Percentiles rank a stretch among this genome's conserved stretches.
Conservation (phyloP, 2,113 vertebrate genomes). For the Isichthys henryi region DNA sequence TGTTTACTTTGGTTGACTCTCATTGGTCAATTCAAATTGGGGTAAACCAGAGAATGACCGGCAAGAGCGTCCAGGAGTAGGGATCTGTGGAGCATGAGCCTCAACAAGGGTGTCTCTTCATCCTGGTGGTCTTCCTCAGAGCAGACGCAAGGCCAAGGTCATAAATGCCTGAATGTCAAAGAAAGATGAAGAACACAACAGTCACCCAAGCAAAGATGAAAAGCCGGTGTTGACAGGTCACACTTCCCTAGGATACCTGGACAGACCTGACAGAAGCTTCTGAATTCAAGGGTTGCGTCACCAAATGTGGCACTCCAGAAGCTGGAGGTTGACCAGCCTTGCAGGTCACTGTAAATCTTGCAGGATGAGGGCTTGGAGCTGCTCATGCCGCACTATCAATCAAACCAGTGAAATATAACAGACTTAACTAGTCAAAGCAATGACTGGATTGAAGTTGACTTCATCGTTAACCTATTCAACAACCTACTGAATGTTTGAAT, state of each 20-base stretch:
- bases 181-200: background rate
- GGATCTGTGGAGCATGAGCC: constrained; percentile 37
- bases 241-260: background rate
- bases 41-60: background rate
- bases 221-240: background rate
- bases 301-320: background rate
- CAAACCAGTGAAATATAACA: background rate
- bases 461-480: no score
- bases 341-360: background rate
- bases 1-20: background rate
- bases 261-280: background rate
- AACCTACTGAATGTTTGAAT: background rate
- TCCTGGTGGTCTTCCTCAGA: constrained; percentile 39
- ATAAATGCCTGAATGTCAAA: constrained; percentile 46
- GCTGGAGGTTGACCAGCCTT: background rate
- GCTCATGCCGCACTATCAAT: background rate
- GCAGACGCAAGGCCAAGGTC: constrained; percentile 51
- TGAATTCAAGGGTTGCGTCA: background rate
- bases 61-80: background rate
- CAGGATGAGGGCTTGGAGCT: background rate
- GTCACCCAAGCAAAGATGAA: background rate
- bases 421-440: background rate
- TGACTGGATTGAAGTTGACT: no score
- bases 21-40: background rate
- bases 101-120: constrained; percentile 61